phyloP scores from a whole-genome alignment of 2,113 vertebrate species.

The Trachemys scripta region DNA sequence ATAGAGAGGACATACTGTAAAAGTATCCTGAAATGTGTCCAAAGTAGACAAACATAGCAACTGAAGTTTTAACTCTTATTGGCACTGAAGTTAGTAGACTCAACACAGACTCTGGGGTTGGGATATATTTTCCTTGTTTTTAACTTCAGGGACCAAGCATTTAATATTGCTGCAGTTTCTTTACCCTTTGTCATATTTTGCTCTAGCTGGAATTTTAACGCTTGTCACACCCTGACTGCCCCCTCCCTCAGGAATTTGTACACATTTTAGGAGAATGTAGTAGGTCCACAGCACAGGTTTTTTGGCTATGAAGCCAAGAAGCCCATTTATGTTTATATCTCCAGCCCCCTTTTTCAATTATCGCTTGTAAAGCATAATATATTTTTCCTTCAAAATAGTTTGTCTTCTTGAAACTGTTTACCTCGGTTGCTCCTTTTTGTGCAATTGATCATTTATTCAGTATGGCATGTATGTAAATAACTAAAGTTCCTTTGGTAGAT shows the following conservation, averaged over 20 bases:
- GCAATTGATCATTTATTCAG: background rate
- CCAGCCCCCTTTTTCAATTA: background rate
- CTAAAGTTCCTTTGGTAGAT: background rate
- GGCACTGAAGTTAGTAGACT: conserved; percentile 50
- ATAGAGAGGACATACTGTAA: background rate
- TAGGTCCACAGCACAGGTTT: background rate
- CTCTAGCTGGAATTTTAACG: conserved; percentile 20
- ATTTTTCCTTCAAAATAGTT: background rate
- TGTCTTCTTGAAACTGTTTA: background rate
- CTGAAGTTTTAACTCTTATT: conserved; percentile 58
- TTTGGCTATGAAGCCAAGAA: background rate
- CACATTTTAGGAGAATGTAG: background rate
- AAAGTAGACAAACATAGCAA: conserved; percentile 60
- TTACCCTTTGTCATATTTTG: conserved; percentile 15
- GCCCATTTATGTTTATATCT: background rate
- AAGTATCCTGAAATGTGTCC: conserved; percentile 59
- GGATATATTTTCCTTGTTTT: conserved; percentile 49
- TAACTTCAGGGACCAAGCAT: conserved; percentile 5
- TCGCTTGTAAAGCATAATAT: background rate
- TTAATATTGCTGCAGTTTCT: background rate
- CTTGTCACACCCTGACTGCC: too few species aligned
- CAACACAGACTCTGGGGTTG: conserved; percentile 42
- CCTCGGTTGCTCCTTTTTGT: background rate
- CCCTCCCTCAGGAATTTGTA: background rate
- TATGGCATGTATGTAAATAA: background rate